These are phyloP conservation scores for Pseudopodoces humilis DNA, from an alignment of 2,113 vertebrate species.

Conservation along the genomic window DNA sequence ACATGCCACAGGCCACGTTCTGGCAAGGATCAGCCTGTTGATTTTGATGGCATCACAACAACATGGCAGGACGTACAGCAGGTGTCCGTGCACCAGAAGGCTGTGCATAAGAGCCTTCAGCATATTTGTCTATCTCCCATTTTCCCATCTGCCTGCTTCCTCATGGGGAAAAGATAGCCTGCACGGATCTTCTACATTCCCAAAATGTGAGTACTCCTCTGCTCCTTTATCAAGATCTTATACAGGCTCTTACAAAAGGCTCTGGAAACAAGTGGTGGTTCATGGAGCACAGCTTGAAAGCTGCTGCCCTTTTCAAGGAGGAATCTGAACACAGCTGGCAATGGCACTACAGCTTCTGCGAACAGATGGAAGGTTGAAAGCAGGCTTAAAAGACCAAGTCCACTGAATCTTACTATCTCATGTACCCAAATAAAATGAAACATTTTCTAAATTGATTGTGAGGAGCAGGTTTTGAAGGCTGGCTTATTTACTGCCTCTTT, in stretches of 20 bases:
- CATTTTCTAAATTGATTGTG: not conserved
- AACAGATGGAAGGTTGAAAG: not conserved
- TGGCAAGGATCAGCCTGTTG: constrained; percentile 34
- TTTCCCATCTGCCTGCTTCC: not conserved
- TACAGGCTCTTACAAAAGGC: not conserved
- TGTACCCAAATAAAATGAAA: not conserved
- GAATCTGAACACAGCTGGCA: not conserved
- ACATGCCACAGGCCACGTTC: constrained; percentile 61
- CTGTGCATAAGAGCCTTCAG: not conserved
- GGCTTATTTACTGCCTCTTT: not conserved
- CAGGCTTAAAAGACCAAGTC: not conserved
- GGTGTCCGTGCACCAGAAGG: not conserved
- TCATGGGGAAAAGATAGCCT: not conserved
- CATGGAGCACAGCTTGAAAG: not conserved
- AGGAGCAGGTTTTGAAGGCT: constrained; percentile 12
- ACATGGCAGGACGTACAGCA: not conserved
- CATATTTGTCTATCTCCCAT: not conserved
- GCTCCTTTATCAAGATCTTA: not conserved
- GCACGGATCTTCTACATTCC: not conserved
- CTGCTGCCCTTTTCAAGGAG: not conserved
- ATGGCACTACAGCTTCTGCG: not conserved
- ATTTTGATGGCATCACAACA: constrained; percentile 34
- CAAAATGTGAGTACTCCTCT: not conserved
- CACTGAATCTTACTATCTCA: not conserved
- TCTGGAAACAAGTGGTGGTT: not conserved